These are phyloP conservation scores for Metopolophium dirhodum DNA, from an alignment of 1,140 invertebrate genomes.

Conservation along the genomic window DNA sequence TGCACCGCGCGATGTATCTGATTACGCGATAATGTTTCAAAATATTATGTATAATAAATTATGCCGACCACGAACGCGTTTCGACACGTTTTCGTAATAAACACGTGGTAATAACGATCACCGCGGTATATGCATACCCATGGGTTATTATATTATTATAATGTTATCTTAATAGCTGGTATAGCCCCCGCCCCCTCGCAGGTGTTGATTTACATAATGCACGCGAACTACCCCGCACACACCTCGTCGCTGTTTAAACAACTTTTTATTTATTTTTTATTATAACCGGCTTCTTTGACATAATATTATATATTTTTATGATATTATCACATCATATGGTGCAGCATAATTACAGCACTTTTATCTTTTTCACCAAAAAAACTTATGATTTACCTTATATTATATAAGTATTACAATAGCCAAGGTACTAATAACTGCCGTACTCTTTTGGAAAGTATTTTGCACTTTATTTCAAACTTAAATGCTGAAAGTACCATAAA, in stretches of 20 bases:
- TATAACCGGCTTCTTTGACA: background rate
- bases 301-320: background rate
- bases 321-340: background rate
- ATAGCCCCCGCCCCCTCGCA: background rate
- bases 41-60: background rate
- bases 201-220: slow-evolving; percentile 17
- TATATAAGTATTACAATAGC: too few relatives aligned
- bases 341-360: background rate
- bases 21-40: background rate
- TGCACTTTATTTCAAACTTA: background rate
- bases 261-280: background rate
- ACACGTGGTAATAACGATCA: background rate
- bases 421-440: background rate
- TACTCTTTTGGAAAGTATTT: background rate
- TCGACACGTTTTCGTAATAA: slow-evolving; percentile 7
- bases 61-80: background rate
- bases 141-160: background rate
- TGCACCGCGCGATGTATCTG: background rate
- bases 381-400: too few relatives aligned
- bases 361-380: background rate
- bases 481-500: background rate
- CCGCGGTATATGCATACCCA: background rate
- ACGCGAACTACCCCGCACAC: background rate
- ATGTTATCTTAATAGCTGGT: background rate
- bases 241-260: background rate